Evolutionary conservation across 2,113 vertebrate genomes (phyloP), one percentile per base, ranked within the genome.

Genomic region (Papio anubis): DNA sequence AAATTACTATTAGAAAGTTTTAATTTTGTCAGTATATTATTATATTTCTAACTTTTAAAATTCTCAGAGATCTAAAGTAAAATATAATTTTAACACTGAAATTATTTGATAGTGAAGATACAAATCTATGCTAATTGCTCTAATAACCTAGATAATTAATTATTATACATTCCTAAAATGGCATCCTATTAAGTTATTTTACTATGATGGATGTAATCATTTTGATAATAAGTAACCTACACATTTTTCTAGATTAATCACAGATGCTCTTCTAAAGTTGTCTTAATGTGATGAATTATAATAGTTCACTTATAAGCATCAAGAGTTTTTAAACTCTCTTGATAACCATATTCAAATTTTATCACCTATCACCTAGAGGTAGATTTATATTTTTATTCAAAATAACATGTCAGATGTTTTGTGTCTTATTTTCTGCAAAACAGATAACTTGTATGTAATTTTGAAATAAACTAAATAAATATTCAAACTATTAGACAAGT

Each of bases 121-220:
- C 1, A 94, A 80, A 86, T 83, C 68, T 97, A 95, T 96, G 96
- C 68, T 97, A 98, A 98, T 96, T 97, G 75, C 88, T 88, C 70
- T 97, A 97, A 97, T 97, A 97, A 97, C 88, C 45, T 72, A 97
- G 86, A 94, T 97, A 98, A 98, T 97, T 97, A 97, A 98, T 98
- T 98, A 97, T 92, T 97, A 97, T 98, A 86, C 91, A 95, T 97
- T 98, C 84, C 93, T 96, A 97, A 97, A 97, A 97, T 97, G 94
- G 94, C 95, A 97, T 97, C 68, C 75, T 27, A 97, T 98, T 98
- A 98, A 96, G 91, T 97, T 94, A 95, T 94, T 97, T 97, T 97
- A 95, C 82, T 4, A 32, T 97, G 96, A 93, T 98, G 87, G 92
- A 96, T 98, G 23, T 97, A 98, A 98, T 97, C 92, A 97, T 93